Percentiles rank a stretch among this genome's conserved stretches.
phyloP scores from a whole-genome alignment of 2,797 vertebrate genomes.

The Falco concolor region DNA sequence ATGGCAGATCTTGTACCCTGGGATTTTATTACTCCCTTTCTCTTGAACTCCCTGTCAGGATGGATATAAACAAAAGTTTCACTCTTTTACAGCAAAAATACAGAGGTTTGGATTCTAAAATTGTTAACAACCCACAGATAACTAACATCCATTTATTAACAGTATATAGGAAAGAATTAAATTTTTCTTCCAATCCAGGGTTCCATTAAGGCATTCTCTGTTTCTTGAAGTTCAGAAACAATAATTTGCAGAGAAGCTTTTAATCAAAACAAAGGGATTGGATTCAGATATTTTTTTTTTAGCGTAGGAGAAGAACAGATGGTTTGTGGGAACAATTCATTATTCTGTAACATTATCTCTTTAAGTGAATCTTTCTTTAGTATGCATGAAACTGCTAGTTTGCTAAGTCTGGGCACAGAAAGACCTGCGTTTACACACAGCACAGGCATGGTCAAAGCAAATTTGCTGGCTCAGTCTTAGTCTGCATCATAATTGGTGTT shows the following conservation, averaged over 20 bases:
- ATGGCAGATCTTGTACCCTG: neutral
- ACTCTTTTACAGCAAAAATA: neutral
- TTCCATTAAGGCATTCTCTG: neutral
- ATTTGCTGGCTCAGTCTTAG: neutral
- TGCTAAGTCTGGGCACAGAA: neutral
- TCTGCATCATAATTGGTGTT: neutral
- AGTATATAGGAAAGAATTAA: neutral
- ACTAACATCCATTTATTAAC: neutral
- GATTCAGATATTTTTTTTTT: neutral
- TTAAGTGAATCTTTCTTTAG: neutral
- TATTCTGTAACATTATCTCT: neutral
- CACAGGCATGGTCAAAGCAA: neutral
- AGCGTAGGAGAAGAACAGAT: conserved; percentile 26
- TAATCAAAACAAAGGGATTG: conserved; percentile 33
- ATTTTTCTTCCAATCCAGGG: neutral
- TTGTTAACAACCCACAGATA: neutral
- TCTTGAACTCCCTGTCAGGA: neutral
- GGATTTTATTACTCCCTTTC: neutral
- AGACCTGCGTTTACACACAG: neutral
- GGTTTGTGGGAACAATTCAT: conserved; percentile 31
- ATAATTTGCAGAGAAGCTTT: conserved; percentile 26
- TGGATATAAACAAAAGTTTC: neutral
- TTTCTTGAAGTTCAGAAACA: conserved; percentile 30
- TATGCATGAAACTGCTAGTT: neutral
- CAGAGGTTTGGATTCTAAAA: neutral